Base-by-base conservation (phyloP, 2,888 invertebrate genomes). In the Meloe dianella region DNA sequence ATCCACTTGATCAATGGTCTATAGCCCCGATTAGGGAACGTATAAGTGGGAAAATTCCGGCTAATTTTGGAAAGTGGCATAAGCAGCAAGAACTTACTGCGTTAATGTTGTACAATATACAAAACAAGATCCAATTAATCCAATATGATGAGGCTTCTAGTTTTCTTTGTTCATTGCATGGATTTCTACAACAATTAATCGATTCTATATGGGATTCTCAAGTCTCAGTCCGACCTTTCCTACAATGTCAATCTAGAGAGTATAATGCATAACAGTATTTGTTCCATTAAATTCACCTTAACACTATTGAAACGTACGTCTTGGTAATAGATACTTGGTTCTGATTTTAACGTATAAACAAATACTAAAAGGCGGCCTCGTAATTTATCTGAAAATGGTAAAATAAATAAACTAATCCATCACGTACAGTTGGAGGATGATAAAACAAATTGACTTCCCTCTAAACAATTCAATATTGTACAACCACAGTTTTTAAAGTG, bases 51-150 rank as follows among this genome's bases (percentile, higher is more conserved):
- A 14, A 35, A 14, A 14, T 35, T 35, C 35, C 35, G 35, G 5
- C 27, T 3, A 3, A 35, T 35, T 8, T 32, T 4, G 20, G 20
- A 0, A 47, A 22, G 20, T 47, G 20, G 1, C 47, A 1, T 47
- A 10, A 20, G 9, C 17, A 41, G 17, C 41, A n/a, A 41, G n/a
- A 41, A 17, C 8, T 32, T 10, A 32, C 32, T 35, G 14, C 12
- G 4, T 1, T 35, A 12, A 17, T 17, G 5, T 17, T 41, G 20
- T 1, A 63, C 63, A 66, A 66, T 63, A 60, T 58, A 64, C 61
- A 58, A 61, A 64, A 64, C 64, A 67, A 64, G 61, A 61, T 67
- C 64, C 64, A 67, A 67, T 67, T 67, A 67, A 61, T 67, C 61
- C 29, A n/a, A 54, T 66, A 67, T 57, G 67, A 67, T 64, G 67